Evolutionary conservation across 2,797 vertebrate species (phyloP).

Genomic region (Gobionotothen gibberifrons): DNA sequence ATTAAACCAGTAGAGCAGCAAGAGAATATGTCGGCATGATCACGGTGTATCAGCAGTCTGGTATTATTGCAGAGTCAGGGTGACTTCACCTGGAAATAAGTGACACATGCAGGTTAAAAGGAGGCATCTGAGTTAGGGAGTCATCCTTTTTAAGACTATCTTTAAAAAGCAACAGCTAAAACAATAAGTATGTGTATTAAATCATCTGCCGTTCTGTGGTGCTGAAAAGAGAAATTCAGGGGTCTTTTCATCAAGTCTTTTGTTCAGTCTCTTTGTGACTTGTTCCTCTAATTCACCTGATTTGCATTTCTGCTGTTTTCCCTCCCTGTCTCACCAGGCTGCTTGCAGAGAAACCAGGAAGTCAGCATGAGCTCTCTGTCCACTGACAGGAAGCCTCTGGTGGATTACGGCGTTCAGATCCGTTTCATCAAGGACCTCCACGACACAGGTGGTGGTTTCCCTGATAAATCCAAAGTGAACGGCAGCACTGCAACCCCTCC

Average conservation of each 20-base stretch:
- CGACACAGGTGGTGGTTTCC: constrained; percentile 78
- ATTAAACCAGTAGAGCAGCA: constrained; percentile 40
- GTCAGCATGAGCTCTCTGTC: constrained; percentile 82
- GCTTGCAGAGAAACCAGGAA: constrained; percentile 53
- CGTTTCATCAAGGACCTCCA: constrained; percentile 93
- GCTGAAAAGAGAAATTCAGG: constrained; percentile 2
- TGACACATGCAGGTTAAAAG: background rate
- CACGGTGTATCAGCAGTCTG: constrained; percentile 38
- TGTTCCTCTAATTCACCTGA: constrained; percentile 37
- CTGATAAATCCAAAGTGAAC: constrained; percentile 74
- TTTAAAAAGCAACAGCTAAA: constrained; percentile 1
- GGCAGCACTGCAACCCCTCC: constrained; percentile 43
- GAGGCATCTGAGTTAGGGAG: background rate
- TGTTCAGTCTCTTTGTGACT: constrained; percentile 11
- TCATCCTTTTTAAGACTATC: background rate
- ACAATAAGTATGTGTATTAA: background rate
- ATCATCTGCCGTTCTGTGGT: background rate
- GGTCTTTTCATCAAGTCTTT: background rate
- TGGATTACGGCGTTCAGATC: constrained; percentile 97
- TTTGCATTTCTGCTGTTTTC: constrained; percentile 57
- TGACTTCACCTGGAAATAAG: constrained; percentile 22
- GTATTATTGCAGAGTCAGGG: constrained; percentile 35
- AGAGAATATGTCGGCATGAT: constrained; percentile 48
- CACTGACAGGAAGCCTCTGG: constrained; percentile 83
- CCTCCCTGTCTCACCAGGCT: constrained; percentile 30